These are phyloP conservation scores for Pogonocherus hispidulus DNA, from an alignment of 2,888 invertebrate genomes.

Conservation along the genomic window DNA sequence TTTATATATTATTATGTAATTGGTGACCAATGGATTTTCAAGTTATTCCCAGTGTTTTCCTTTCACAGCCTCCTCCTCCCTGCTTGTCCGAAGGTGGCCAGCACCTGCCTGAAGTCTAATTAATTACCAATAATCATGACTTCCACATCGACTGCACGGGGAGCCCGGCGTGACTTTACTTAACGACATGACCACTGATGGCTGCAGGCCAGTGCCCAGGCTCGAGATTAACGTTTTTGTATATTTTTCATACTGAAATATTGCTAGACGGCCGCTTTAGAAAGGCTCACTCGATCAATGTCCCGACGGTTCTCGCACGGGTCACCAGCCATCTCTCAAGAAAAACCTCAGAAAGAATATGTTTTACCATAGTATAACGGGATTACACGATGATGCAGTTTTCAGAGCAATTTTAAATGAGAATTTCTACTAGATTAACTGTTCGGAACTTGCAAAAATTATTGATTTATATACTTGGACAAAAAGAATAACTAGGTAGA, in stretches of 20 bases:
- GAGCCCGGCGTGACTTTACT: slow-evolving; percentile 57
- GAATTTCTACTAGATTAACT: no score
- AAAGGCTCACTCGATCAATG: slow-evolving; percentile 30
- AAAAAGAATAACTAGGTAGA: no score
- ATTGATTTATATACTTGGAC: no score
- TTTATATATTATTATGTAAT: no score
- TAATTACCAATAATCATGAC: slow-evolving; percentile 59
- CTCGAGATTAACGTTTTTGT: slow-evolving; percentile 32
- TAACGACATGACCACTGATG: slow-evolving; percentile 49
- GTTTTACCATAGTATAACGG: background rate
- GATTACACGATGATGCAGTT: background rate
- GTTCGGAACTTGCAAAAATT: no score
- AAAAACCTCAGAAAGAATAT: slow-evolving; percentile 15
- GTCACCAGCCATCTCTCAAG: slow-evolving; percentile 16
- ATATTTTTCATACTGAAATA: slow-evolving; percentile 30
- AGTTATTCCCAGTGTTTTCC: background rate
- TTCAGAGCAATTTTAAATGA: no score
- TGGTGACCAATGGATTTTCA: background rate
- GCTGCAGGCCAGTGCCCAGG: slow-evolving; percentile 31
- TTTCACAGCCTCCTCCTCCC: background rate
- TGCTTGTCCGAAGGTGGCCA: slow-evolving; percentile 50
- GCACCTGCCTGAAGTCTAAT: slow-evolving; percentile 60
- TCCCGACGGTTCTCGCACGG: slow-evolving; percentile 24
- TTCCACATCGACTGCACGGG: slow-evolving; percentile 56
- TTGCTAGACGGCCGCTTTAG: slow-evolving; percentile 25